Evolutionary conservation across 2,888 invertebrate species (phyloP), one percentile per base, ranked within the genome.

Genomic region (Carpatolechia fugitivella): DNA sequence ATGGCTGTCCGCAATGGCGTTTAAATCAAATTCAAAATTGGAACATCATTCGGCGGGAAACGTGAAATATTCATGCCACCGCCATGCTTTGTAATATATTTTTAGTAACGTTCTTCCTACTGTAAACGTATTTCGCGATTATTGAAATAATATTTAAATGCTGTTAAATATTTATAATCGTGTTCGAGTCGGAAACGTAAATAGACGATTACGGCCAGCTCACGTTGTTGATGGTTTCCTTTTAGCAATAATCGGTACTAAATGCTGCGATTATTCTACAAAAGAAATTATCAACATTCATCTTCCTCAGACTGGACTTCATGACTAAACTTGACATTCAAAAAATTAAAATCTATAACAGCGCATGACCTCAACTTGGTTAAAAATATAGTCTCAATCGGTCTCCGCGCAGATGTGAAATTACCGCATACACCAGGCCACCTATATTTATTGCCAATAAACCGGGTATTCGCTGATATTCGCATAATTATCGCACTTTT

Each of bases 11-110:
- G 58, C 87, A 73, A 68, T 66, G 66, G 76, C 72, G 73, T 80
- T 80, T 88, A 87, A 85, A 89, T 89, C 85, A 88, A 84, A 88
- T 78, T 81, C 80, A 84, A 84, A 89, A 89, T 87, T 89, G 83
- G 86, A 82, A 82, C 85, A 82, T 83, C 85, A 82, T 86, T 85
- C 83, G 80, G 70, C 83, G 78, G 86, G 86, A 86, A 82, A 80
- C 79, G 77, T 78, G 77, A 74, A 85, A 87, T 85, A 80, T 83
- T 69, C 71, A 11, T 1, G 29, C 70, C 71, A 75, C 76, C 72
- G 68, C 71, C 68, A 66, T 58, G 64, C 69, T 74, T 71, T 77
- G 76, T 78, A 72, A 72, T 69, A 66, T 64, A 66, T 68, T 62
- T 64, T 70, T 70, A 66, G 20, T 41, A 24, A 18, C 62, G 61